phyloP scores from a whole-genome alignment of 2,888 invertebrate species.

The Dysmachus trigonus region DNA sequence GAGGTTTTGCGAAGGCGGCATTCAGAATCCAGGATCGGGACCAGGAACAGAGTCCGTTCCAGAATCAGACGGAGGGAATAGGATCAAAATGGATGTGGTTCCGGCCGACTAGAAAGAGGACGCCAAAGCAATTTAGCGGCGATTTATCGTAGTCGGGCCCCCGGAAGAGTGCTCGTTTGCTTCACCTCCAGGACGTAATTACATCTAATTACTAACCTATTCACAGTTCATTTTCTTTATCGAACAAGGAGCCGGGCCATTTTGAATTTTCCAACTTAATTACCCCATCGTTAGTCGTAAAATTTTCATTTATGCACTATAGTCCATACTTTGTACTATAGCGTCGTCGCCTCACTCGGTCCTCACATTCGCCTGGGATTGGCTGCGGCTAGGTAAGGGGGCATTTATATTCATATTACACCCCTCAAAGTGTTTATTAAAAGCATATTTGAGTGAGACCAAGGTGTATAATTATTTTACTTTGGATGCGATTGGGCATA shows the following conservation, averaged over 20 bases:
- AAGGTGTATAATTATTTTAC: background rate
- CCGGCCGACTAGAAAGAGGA: background rate
- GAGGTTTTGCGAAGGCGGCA: background rate
- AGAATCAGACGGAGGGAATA: background rate
- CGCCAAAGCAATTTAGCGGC: constrained; percentile 2
- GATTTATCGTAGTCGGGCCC: background rate
- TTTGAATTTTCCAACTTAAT: constrained; percentile 28
- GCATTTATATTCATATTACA: background rate
- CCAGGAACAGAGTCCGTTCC: background rate
- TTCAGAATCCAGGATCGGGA: background rate
- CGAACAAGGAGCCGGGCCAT: background rate
- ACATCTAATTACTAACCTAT: constrained; percentile 9
- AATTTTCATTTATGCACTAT: background rate
- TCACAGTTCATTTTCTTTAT: constrained; percentile 27
- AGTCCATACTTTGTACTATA: too few relatives aligned
- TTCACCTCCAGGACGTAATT: constrained; percentile 20
- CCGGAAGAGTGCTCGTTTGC: background rate
- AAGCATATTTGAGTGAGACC: background rate
- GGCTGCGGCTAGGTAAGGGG: background rate
- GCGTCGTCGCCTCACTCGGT: background rate
- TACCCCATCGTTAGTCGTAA: background rate
- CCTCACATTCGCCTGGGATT: background rate
- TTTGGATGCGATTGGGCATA: background rate
- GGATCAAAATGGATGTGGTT: background rate
- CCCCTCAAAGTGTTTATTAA: background rate